Evolutionary conservation across 1,140 invertebrate species (phyloP).

Genomic region (Aphaenogaster floridana): DNA sequence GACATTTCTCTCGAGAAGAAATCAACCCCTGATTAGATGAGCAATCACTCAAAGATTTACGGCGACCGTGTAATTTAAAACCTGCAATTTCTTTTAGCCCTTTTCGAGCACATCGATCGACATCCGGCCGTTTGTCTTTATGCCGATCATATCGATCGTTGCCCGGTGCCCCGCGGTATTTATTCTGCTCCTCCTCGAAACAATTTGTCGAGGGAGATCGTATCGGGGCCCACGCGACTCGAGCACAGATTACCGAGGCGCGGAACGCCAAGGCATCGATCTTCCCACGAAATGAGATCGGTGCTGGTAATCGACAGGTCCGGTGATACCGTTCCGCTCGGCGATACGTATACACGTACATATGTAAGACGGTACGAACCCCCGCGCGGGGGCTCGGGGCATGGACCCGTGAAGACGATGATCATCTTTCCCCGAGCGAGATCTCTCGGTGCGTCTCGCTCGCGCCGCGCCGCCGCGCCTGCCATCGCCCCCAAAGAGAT

Average conservation of each 20-base stretch:
- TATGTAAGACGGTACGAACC: slow-evolving; percentile 15
- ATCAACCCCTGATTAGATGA: not conserved
- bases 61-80: not conserved
- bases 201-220: slow-evolving; percentile 42
- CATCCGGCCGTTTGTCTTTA: not conserved
- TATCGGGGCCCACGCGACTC: slow-evolving; percentile 25
- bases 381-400: not conserved
- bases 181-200: slow-evolving; percentile 37
- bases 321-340: slow-evolving; percentile 48
- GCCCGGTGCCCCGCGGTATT: not conserved
- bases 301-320: slow-evolving; percentile 23
- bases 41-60: slow-evolving; percentile 13
- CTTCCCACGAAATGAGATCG: slow-evolving; percentile 41
- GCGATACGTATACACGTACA: slow-evolving; percentile 7
- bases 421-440: slow-evolving; percentile 31
- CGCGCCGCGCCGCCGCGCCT: slow-evolving; percentile 3
- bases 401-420: slow-evolving; percentile 43
- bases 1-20: not conserved
- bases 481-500: slow-evolving; percentile 64
- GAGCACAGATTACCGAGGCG: slow-evolving; percentile 27
- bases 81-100: not conserved
- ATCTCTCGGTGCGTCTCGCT: slow-evolving; percentile 22
- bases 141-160: slow-evolving; percentile 39
- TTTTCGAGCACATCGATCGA: not conserved
- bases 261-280: slow-evolving; percentile 20